Base-by-base conservation (phyloP, 2,797 vertebrate genomes). In the Antennarius maculatus region DNA sequence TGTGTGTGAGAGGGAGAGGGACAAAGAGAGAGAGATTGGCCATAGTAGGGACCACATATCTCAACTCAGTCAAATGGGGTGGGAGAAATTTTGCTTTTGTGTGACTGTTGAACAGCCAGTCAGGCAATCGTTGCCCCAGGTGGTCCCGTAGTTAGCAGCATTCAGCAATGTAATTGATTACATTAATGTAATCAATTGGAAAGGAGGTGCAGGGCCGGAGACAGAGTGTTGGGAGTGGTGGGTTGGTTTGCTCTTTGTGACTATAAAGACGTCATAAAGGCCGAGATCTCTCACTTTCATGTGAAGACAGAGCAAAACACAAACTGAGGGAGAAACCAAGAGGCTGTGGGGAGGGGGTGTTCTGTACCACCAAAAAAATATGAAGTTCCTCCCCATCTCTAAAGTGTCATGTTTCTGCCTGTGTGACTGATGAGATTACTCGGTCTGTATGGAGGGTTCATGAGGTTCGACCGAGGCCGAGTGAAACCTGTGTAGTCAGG, bases 211-310 rank as follows among this genome's bases (percentile, higher is more conserved):
- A 69, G 59, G 5, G 29, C 65, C 76, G 66, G 76, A 79, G 74
- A 79, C 78, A 80, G 76, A 66, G 42, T 79, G 81, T 77, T 86
- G 82, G 81, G 77, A 83, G 82, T 72, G 73, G 65, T 71, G 65
- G 79, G 59, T 77, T 76, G 79, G 60, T 80, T 81, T 66, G 69
- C 66, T 85, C 70, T 79, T 91, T 90, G 87, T 89, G 83, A 86
- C 66, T 78, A 84, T 86, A 84, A 82, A 88, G 88, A 89, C 82
- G 85, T 86, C 87, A 89, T 89, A 88, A 90, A 91, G 82, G 72
- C 81, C 81, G 77, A 85, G 84, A 90, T 91, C 87, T 88, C 82
- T 85, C 89, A 91, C 90, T 88, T 88, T 91, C 84, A 83, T 91
- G 89, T 79, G 83, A 86, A 87, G 81, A 81, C 71, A 54, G 71